Evolutionary conservation across 2,113 vertebrate species (phyloP).

Genomic region (Cnemophilus loriae): DNA sequence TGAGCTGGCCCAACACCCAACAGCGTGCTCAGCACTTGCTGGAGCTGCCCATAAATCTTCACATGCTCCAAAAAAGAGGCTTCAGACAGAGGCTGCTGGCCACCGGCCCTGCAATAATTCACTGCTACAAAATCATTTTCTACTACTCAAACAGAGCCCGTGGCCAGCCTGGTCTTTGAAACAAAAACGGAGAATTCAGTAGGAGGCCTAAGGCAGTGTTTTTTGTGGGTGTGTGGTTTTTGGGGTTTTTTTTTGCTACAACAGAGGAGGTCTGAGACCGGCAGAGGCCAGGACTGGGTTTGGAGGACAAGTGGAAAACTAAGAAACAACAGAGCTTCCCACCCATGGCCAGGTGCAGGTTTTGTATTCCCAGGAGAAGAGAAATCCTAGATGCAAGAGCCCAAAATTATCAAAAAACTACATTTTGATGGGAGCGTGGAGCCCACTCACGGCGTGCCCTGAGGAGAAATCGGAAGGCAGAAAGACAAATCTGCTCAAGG

Average conservation of each 20-base stretch:
- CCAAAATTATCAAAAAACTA: background rate
- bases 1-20: background rate
- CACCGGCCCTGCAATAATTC: slow-evolving; percentile 9
- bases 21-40: background rate
- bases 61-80: background rate
- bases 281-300: background rate
- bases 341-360: fast-evolving
- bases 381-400: background rate
- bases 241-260: background rate
- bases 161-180: background rate
- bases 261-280: background rate
- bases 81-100: background rate
- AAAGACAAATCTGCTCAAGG: slow-evolving; percentile 1
- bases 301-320: background rate
- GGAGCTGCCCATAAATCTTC: slow-evolving; percentile 28
- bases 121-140: background rate
- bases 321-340: background rate
- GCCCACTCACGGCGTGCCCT: fast-evolving
- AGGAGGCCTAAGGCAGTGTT: background rate
- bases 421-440: background rate
- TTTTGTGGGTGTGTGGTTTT: background rate
- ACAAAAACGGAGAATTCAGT: fast-evolving
- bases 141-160: background rate
- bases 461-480: background rate
- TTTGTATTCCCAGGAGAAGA: background rate